Conservation (phyloP, 2,113 vertebrate species). For the Aegypius monachus region DNA sequence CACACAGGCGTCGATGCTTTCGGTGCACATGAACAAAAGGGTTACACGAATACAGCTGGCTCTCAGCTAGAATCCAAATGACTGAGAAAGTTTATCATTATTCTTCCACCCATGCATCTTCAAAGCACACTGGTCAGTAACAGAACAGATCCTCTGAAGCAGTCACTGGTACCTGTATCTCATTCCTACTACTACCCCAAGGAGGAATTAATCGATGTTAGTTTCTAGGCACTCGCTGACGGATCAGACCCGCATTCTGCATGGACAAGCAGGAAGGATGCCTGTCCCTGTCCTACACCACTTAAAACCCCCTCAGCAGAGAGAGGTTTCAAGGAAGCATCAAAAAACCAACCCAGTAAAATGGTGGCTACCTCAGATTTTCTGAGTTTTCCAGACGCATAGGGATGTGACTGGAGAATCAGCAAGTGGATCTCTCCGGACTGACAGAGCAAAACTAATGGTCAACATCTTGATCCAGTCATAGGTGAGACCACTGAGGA, state of each 20-base stretch:
- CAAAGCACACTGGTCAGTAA: neutral
- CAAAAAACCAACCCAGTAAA: neutral
- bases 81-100: neutral
- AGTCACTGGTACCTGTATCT: neutral
- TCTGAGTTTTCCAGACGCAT: neutral
- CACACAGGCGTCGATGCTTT: neutral
- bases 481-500: neutral
- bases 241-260: neutral
- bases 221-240: neutral
- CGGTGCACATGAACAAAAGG: neutral
- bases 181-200: neutral
- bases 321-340: neutral
- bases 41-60: neutral
- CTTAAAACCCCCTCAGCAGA: neutral
- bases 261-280: neutral
- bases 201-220: neutral
- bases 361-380: neutral
- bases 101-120: neutral
- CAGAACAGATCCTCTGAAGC: neutral
- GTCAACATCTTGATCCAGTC: neutral
- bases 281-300: neutral
- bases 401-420: neutral
- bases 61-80: neutral
- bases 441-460: neutral
- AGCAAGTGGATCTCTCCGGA: neutral